Percentiles rank a stretch among this genome's conserved stretches.
These are phyloP conservation scores for Falco rusticolus DNA, from an alignment of 2,797 vertebrate genomes.

Conservation along the genomic window DNA sequence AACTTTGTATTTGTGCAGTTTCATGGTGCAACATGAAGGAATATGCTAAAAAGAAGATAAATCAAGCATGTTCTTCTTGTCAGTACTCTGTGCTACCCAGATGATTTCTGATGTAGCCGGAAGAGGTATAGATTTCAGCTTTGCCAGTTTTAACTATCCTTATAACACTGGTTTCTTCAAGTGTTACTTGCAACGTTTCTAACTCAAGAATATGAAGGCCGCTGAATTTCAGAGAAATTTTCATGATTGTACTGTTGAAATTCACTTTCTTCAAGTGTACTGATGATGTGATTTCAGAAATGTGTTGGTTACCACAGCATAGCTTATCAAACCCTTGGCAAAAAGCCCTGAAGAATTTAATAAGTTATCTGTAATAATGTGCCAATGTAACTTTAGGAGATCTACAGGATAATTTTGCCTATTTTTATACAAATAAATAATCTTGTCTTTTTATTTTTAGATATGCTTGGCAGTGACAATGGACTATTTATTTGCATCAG, in stretches of 20 bases:
- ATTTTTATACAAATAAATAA: neutral
- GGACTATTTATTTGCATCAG: conserved; percentile 79
- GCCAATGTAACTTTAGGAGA: neutral
- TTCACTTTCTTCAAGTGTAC: neutral
- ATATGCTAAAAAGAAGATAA: neutral
- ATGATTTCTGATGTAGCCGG: neutral
- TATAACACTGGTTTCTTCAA: neutral
- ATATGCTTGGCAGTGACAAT: conserved; percentile 80
- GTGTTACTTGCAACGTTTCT: neutral
- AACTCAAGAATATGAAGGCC: neutral
- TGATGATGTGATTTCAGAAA: neutral
- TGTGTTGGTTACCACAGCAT: neutral
- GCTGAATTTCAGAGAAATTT: neutral
- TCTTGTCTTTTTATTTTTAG: conserved; percentile 69
- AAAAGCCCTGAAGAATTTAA: neutral
- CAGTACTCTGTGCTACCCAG: neutral
- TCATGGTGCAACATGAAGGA: neutral
- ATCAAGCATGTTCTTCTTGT: neutral
- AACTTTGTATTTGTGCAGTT: neutral
- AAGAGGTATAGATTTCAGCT: neutral
- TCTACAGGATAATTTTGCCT: neutral
- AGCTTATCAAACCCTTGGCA: neutral
- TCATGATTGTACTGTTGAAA: neutral
- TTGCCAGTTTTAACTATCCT: neutral
- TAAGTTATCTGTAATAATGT: neutral